These are phyloP conservation scores for Nibea coibor DNA, from an alignment of 2,113 vertebrate genomes.

Conservation along the genomic window DNA sequence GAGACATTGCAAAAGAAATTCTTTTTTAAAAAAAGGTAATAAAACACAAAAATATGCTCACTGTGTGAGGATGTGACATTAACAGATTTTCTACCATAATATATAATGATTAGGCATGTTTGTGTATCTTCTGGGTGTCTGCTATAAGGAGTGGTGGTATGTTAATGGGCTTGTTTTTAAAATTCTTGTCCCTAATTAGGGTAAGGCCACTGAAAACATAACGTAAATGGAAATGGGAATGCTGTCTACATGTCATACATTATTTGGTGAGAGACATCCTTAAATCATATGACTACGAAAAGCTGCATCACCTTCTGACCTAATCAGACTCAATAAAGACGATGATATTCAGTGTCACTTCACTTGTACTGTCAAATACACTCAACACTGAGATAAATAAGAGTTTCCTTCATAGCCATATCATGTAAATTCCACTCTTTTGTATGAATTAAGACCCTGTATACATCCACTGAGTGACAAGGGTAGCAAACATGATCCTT, in stretches of 20 bases:
- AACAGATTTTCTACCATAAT: conserved; percentile 17
- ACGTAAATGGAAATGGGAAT: conserved; percentile 22
- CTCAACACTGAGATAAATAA: neutral
- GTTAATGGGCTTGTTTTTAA: conserved; percentile 50
- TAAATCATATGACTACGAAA: conserved; percentile 5
- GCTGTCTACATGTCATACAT: neutral
- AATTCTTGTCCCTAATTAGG: conserved; percentile 48
- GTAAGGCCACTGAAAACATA: conserved; percentile 43
- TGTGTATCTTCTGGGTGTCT: conserved; percentile 44
- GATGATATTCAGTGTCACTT: neutral
- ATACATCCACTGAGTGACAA: conserved; percentile 19
- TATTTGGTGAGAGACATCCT: conserved; percentile 23
- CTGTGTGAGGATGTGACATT: neutral
- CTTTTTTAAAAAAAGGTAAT: neutral
- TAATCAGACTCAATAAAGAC: neutral
- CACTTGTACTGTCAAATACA: neutral
- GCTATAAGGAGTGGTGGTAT: conserved; percentile 41
- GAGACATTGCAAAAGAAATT: neutral
- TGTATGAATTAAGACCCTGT: neutral
- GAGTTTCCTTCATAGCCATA: neutral
- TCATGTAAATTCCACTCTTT: neutral
- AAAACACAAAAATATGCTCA: neutral
- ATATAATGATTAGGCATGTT: neutral
- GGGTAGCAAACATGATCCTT: conserved; percentile 22
- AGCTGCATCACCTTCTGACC: neutral